Evolutionary conservation across 2,113 vertebrate species (phyloP), one percentile per base, ranked within the genome.

Genomic region (Mellivora capensis): DNA sequence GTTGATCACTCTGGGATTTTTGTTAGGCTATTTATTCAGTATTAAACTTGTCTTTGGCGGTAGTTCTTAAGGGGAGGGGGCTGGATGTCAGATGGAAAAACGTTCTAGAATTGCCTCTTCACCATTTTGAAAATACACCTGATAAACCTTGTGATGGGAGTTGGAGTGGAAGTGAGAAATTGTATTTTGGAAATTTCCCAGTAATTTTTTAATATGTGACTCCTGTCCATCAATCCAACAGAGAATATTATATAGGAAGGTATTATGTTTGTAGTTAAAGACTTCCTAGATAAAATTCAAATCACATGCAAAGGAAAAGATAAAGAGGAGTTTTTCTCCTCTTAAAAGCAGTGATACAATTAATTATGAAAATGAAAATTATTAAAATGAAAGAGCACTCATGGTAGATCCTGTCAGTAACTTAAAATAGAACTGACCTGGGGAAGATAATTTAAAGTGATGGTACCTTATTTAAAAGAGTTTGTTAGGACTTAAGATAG

Each of bases 281-380:
- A 21, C 21, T 90, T 98, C 64, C 9, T 91, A 90, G 18, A 61
- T 88, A 83, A 82, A 91, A 77, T 76, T 81, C 62, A 97, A 39
- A 54, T 87, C 27, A 15, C 17, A 39, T 31, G 12, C 14, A 72
- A 54, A 90, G 67, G 17, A 90, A 79, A 76, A 61, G 21, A 21
- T 95, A 69, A 77, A 90, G 81, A 64, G 10, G 20, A 15, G 0
- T 0, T 82, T 37, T 44, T 69, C 18, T 7, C 1, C 7, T 18
- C 21, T 62, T 54, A n/a, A 86, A 57, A 62, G 59, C 31, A 72
- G 17, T 57, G 34, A 54, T 90, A 15, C 3, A 81, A 4, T 94
- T 94, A 85, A 77, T 94, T 84, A 81, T 57, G 21, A 57, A 57
- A 57, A 57, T 57, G 54, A 57, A 57, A 21, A 57, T 21, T 57